Evolutionary conservation across 2,888 invertebrate genomes (phyloP).

Genomic region (Ernsta delagoae): DNA sequence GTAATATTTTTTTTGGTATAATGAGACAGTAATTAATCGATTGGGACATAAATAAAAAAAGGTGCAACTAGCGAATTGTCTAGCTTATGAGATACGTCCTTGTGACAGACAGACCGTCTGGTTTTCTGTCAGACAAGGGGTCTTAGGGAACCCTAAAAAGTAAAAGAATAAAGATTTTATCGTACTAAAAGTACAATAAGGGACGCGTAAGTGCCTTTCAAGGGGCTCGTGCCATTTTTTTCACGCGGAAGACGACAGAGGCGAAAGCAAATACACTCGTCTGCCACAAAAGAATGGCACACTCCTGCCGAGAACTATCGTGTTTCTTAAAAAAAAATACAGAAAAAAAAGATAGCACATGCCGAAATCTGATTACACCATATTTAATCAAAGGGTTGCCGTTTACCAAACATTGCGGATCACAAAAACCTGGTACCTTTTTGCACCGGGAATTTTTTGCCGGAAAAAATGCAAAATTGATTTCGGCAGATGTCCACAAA

Average conservation of each 20-base stretch:
- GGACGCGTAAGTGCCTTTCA: conserved; percentile 50
- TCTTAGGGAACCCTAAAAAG: conserved; percentile 40
- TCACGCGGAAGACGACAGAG: conserved; percentile 70
- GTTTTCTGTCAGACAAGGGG: no score
- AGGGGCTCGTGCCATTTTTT: conserved; percentile 79
- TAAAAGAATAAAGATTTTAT: conserved; percentile 52
- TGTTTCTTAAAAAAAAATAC: conserved; percentile 69
- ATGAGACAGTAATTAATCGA: no score
- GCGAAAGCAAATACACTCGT: conserved; percentile 75
- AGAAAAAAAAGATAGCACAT: conserved; percentile 76
- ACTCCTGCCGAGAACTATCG: conserved; percentile 80
- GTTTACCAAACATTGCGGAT: conserved; percentile 69
- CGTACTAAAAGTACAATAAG: conserved; percentile 45
- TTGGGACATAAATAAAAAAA: no score
- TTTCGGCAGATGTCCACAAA: conserved; percentile 83
- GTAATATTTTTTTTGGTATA: no score
- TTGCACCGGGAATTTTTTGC: conserved; percentile 76
- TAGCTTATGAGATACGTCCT: no score
- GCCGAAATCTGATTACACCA: conserved; percentile 82
- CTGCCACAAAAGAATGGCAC: conserved; percentile 76
- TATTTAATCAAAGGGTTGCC: conserved; percentile 82
- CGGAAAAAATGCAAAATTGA: conserved; percentile 80
- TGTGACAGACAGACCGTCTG: no score
- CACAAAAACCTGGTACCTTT: conserved; percentile 73
- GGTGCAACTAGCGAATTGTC: no score